Percentiles rank a stretch among this genome's conserved stretches.
Conservation (phyloP, 1,140 invertebrate species). For the Procambarus clarkii region DNA sequence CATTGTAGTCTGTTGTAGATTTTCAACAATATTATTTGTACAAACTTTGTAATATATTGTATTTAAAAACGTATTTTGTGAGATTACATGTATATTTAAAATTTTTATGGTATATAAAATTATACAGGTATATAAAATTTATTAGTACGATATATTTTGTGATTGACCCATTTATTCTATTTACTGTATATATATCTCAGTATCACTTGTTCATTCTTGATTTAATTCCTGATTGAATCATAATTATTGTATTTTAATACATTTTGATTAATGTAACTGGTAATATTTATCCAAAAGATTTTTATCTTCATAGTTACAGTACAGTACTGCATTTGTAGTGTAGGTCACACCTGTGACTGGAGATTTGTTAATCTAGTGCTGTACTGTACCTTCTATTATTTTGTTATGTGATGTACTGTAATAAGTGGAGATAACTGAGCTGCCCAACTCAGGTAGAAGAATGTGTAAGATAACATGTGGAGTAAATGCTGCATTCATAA, state of each 20-base stretch:
- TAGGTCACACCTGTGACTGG: too few relatives aligned
- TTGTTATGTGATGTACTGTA: neutral
- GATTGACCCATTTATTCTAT: neutral
- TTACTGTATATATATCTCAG: neutral
- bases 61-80: neutral
- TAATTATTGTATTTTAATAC: neutral
- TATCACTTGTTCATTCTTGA: neutral
- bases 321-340: too few relatives aligned
- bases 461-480: neutral
- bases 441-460: neutral
- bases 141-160: neutral
- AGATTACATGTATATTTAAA: neutral
- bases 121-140: neutral
- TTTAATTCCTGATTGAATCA: neutral
- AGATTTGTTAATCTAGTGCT: neutral
- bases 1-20: neutral
- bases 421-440: neutral
- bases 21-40: neutral
- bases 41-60: constrained; percentile 14
- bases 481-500: neutral
- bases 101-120: neutral
- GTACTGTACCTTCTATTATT: neutral
- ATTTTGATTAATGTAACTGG: neutral
- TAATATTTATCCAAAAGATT: neutral
- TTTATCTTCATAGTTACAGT: too few relatives aligned